Percentiles rank a stretch among this genome's conserved stretches.
These are phyloP conservation scores for Varanus komodoensis DNA, from an alignment of 2,113 vertebrate species.

Conservation along the genomic window DNA sequence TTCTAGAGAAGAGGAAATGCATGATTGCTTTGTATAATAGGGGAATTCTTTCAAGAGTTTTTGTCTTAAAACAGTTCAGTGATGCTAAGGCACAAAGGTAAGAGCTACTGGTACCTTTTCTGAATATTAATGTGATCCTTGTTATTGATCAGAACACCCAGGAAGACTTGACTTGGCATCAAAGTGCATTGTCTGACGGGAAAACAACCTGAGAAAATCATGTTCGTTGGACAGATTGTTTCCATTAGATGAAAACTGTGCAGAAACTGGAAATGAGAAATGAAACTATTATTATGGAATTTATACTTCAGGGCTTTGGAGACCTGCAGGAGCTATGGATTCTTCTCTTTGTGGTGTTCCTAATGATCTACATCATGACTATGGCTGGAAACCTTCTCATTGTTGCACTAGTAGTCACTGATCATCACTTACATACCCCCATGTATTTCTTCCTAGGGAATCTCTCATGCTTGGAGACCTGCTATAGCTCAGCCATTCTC, in stretches of 20 bases:
- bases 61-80: too few relatives aligned
- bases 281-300: constrained; percentile 46
- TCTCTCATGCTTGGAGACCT: constrained; percentile 52
- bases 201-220: not conserved
- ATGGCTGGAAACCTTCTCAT: constrained; percentile 54
- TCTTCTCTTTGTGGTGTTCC: constrained; percentile 53
- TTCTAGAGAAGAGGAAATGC: too few relatives aligned
- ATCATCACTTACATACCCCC: constrained; percentile 47
- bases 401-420: constrained; percentile 27
- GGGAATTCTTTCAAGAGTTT: too few relatives aligned
- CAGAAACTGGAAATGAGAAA: constrained; percentile 40
- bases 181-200: not conserved
- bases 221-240: not conserved
- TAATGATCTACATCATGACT: constrained; percentile 55
- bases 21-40: too few relatives aligned
- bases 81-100: too few relatives aligned
- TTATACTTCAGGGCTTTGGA: constrained; percentile 57
- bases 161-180: not conserved
- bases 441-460: constrained; percentile 63
- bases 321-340: constrained; percentile 34
- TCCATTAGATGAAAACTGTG: not conserved
- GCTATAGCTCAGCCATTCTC: constrained; percentile 52
- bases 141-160: too few relatives aligned
- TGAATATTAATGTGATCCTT: too few relatives aligned
- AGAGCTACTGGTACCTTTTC: too few relatives aligned